These are phyloP conservation scores for Phaethornis superciliosus DNA, from an alignment of 2,113 vertebrate genomes.

Conservation along the genomic window DNA sequence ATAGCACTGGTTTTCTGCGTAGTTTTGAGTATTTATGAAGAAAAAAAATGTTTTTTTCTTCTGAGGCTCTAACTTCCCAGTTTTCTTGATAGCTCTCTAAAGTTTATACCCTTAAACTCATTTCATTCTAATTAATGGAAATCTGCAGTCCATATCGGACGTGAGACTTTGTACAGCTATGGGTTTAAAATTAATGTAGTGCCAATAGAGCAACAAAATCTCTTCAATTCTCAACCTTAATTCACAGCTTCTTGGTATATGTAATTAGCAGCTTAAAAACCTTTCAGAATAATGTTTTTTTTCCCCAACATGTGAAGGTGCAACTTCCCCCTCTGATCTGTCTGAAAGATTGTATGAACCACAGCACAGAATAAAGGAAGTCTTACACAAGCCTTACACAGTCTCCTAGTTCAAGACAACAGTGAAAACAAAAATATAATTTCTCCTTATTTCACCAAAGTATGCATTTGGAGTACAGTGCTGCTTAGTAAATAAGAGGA, in stretches of 20 bases:
- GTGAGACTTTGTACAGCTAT: neutral
- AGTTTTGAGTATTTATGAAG: neutral
- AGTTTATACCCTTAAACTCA: neutral
- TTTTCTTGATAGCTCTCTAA: neutral
- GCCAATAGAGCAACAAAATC: neutral
- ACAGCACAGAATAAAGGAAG: neutral
- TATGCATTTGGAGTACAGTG: neutral
- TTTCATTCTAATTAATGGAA: neutral
- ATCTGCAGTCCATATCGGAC: neutral
- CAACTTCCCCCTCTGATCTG: neutral
- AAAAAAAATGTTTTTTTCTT: neutral
- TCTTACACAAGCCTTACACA: neutral
- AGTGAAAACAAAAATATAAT: neutral
- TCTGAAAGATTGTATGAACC: neutral
- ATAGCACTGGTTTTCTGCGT: neutral
- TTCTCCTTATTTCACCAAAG: neutral
- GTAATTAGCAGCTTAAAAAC: neutral
- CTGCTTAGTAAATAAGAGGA: neutral
- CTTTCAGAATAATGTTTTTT: neutral
- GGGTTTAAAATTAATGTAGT: neutral
- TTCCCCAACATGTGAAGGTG: neutral
- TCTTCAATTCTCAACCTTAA: neutral
- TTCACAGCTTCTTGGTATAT: neutral
- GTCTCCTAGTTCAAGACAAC: neutral
- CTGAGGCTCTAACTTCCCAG: neutral